Percentiles rank a stretch among this genome's conserved stretches.
Evolutionary conservation across 2,113 vertebrate species (phyloP).

Genomic region (Alethe castanea): DNA sequence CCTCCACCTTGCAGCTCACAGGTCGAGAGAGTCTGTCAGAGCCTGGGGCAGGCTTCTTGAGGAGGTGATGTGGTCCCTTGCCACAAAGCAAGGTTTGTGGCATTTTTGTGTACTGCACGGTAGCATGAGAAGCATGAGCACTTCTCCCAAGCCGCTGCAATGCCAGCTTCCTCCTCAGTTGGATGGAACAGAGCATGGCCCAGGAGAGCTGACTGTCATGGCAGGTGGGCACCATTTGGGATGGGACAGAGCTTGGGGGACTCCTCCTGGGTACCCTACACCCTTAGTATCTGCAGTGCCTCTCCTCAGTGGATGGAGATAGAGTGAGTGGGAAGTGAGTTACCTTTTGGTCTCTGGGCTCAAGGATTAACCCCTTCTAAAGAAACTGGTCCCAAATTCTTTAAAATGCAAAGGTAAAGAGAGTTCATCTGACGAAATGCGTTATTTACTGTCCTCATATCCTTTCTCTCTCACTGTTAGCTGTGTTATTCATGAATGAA

Average conservation of each 20-base stretch:
- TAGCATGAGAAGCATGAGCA: not conserved
- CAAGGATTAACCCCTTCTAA: not conserved
- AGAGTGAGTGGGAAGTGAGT: not conserved
- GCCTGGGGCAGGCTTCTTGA: not conserved
- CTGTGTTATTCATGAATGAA: constrained; percentile 25
- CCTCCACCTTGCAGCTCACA: not conserved
- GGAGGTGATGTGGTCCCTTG: not conserved
- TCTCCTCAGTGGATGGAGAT: not conserved
- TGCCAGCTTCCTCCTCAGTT: rapidly evolving
- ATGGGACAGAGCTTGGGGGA: not conserved
- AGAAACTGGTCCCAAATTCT: not conserved
- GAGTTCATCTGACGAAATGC: not conserved
- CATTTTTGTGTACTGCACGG: not conserved
- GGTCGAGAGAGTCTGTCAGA: not conserved
- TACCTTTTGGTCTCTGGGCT: not conserved
- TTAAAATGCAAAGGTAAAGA: not conserved
- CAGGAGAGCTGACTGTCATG: not conserved
- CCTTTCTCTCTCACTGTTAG: not conserved
- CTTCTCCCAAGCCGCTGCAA: not conserved
- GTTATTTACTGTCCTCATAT: not conserved
- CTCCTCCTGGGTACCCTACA: not conserved
- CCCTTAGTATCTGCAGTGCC: not conserved
- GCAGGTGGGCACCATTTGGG: not conserved
- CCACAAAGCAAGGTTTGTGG: not conserved
- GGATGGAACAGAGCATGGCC: not conserved